phyloP scores from a whole-genome alignment of 2,888 invertebrate species.

The Tribolium freemani region DNA sequence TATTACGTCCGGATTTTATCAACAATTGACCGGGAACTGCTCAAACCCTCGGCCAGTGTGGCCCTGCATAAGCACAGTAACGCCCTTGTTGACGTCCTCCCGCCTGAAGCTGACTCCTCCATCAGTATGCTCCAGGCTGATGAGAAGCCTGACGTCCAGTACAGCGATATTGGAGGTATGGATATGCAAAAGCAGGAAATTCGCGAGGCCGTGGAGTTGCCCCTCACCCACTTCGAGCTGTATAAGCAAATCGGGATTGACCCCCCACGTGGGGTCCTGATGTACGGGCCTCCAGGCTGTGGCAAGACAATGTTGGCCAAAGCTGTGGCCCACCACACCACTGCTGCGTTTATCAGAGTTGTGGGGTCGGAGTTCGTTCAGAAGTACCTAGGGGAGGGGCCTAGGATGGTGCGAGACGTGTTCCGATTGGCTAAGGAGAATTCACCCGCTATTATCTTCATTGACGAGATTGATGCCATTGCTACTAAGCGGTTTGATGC shows the following conservation, averaged over 20 bases:
- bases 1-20: conserved; percentile 99
- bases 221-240: conserved; percentile 97
- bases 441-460: conserved; percentile 99
- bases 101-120: conserved; percentile 98
- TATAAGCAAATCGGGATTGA: conserved; percentile 99
- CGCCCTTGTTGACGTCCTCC: conserved; percentile 98
- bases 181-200: conserved; percentile 99
- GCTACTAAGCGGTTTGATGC: conserved; percentile 99
- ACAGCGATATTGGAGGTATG: conserved; percentile 99
- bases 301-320: conserved; percentile 99
- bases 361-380: conserved; percentile 99
- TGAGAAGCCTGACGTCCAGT: conserved; percentile 98
- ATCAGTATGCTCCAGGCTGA: conserved; percentile 98
- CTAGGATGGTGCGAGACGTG: conserved; percentile 99
- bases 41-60: conserved; percentile 98
- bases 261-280: conserved; percentile 89
- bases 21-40: conserved; percentile 95
- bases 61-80: conserved; percentile 99
- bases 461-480: conserved; percentile 99
- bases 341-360: conserved; percentile 95
- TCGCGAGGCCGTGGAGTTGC: conserved; percentile 97
- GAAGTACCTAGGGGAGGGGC: conserved; percentile 99
- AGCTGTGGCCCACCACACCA: conserved; percentile 97
- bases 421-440: conserved; percentile 99
- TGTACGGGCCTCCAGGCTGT: conserved; percentile 99